These are phyloP conservation scores for Ctenopoma kingsleyae DNA, from an alignment of 2,797 vertebrate species.

Conservation along the genomic window DNA sequence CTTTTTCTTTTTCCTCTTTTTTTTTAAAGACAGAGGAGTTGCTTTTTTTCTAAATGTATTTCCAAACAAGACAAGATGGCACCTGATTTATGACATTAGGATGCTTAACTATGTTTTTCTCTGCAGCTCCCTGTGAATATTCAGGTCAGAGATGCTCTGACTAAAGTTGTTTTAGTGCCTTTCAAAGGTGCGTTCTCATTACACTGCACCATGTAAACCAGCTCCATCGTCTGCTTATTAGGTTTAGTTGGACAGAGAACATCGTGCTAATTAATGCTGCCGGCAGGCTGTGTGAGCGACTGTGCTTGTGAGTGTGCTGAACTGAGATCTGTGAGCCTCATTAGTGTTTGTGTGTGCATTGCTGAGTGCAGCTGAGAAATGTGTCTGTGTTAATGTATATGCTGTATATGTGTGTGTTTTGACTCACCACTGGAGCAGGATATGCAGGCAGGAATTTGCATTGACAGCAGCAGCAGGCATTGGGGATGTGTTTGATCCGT, in stretches of 20 bases:
- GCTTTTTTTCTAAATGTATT: constrained; percentile 1
- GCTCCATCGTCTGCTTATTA: constrained; percentile 57
- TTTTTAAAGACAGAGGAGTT: neutral
- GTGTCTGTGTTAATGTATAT: constrained; percentile 2
- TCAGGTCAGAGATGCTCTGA: constrained; percentile 44
- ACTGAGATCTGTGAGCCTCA: constrained; percentile 37
- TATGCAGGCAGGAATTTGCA: constrained; percentile 66
- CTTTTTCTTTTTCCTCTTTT: neutral
- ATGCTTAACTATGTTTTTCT: constrained; percentile 32
- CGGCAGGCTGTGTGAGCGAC: constrained; percentile 31
- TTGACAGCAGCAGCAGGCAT: constrained; percentile 29
- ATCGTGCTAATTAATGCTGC: constrained; percentile 71
- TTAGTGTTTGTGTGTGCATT: constrained; percentile 41
- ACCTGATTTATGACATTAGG: constrained; percentile 34
- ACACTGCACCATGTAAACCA: constrained; percentile 55
- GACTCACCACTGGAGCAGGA: constrained; percentile 42
- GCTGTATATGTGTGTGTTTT: constrained; percentile 24
- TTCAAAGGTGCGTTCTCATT: constrained; percentile 65
- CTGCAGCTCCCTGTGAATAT: constrained; percentile 44
- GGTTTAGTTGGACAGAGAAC: constrained; percentile 66
- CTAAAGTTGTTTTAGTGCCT: constrained; percentile 49
- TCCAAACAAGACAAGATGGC: constrained; percentile 10
- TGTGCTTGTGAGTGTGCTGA: constrained; percentile 27
- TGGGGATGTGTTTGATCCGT: constrained; percentile 68
- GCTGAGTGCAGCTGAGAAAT: constrained; percentile 35